Conservation (phyloP, 2,888 invertebrate genomes). For the Drosophila melanosoma region DNA sequence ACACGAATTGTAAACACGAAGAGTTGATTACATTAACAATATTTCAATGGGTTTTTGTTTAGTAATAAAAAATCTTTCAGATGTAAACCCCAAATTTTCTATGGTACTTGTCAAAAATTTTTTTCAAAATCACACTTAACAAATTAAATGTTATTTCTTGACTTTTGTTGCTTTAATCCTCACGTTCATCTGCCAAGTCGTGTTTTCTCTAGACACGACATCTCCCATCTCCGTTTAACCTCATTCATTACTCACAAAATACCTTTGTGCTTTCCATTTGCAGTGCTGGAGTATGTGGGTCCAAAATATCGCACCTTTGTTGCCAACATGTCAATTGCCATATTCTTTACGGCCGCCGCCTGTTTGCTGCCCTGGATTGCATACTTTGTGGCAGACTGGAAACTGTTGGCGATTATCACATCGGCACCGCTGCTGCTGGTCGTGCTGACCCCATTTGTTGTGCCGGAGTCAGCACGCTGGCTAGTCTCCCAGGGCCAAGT, state of each 20-base stretch:
- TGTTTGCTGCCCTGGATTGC: slow-evolving; percentile 94
- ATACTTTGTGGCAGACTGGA: slow-evolving; percentile 92
- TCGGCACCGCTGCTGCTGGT: slow-evolving; percentile 91
- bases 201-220: not conserved
- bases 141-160: not conserved
- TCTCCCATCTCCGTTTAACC: not conserved
- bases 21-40: not conserved
- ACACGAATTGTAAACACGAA: not conserved
- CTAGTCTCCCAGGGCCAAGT: slow-evolving; percentile 93
- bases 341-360: slow-evolving; percentile 94
- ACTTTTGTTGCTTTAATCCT: not conserved
- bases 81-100: not conserved
- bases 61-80: not conserved
- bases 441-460: slow-evolving; percentile 90
- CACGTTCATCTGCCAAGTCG: not conserved
- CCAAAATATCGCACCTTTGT: slow-evolving; percentile 96
- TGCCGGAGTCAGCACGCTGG: slow-evolving; percentile 96
- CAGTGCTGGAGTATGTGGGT: slow-evolving; percentile 95
- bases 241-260: not conserved
- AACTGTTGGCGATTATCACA: slow-evolving; percentile 90
- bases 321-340: slow-evolving; percentile 95
- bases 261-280: slow-evolving; percentile 70
- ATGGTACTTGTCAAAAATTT: too few relatives aligned
- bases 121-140: too few relatives aligned
- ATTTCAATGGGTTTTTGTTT: not conserved